Conservation (phyloP, 2,888 invertebrate species). For the Drosophila falleni region DNA sequence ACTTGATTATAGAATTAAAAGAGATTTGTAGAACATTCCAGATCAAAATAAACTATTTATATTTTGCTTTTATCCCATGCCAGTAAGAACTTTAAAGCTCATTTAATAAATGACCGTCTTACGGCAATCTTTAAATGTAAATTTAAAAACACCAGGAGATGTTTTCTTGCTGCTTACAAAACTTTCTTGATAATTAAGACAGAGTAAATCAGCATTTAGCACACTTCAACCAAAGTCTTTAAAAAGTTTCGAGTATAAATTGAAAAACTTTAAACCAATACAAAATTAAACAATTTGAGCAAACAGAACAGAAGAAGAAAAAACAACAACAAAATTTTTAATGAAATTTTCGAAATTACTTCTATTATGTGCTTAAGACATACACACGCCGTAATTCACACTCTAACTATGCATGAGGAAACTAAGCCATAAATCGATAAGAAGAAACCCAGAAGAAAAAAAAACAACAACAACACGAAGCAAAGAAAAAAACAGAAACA, state of each 20-base stretch:
- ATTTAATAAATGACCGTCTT: not conserved
- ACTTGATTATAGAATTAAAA: too few relatives aligned
- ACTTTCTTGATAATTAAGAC: not conserved
- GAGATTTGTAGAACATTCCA: too few relatives aligned
- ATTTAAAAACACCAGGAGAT: too few relatives aligned
- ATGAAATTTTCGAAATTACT: slow-evolving; percentile 16
- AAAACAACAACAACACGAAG: not conserved
- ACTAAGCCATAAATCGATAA: slow-evolving; percentile 48
- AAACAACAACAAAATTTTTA: slow-evolving; percentile 5
- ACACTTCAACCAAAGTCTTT: not conserved
- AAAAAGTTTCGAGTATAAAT: not conserved
- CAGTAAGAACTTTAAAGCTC: too few relatives aligned
- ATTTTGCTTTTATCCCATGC: not conserved
- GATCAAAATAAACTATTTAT: too few relatives aligned
- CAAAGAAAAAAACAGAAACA: slow-evolving; percentile 2
- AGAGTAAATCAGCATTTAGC: not conserved
- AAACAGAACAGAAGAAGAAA: not conserved
- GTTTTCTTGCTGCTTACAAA: not conserved
- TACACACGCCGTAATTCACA: slow-evolving; percentile 4
- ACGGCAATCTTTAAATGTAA: not conserved
- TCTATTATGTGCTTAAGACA: slow-evolving; percentile 9
- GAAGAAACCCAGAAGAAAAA: slow-evolving; percentile 4
- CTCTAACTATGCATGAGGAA: slow-evolving; percentile 5
- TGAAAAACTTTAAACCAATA: slow-evolving; percentile 2
- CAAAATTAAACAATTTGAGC: slow-evolving; percentile 1